These are phyloP conservation scores for Leptinotarsa lineolata DNA, from an alignment of 1,140 invertebrate species.

Conservation along the genomic window DNA sequence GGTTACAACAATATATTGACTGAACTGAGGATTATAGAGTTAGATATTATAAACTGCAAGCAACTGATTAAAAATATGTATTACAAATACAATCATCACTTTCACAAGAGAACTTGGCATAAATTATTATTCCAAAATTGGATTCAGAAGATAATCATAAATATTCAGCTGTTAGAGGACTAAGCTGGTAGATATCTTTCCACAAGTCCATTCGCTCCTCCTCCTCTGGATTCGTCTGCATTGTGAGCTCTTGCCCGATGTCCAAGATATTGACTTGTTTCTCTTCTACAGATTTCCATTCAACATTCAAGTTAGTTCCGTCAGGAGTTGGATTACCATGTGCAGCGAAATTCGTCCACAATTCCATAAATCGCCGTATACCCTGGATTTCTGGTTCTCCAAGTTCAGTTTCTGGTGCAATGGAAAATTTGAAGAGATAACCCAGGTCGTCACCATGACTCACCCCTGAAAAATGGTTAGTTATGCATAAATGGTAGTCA, in stretches of 20 bases:
- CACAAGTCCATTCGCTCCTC: conserved; percentile 35
- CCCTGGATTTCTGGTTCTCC: conserved; percentile 30
- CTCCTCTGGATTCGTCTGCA: conserved; percentile 33
- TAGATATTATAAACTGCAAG: too few relatives aligned
- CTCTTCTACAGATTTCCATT: conserved; percentile 37
- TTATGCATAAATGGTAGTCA: too few relatives aligned
- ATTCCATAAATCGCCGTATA: conserved; percentile 52
- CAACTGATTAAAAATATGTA: too few relatives aligned
- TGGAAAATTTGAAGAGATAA: neutral
- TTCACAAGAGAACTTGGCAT: too few relatives aligned
- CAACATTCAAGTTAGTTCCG: conserved; percentile 31
- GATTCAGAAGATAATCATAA: neutral
- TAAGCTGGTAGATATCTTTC: conserved; percentile 25
- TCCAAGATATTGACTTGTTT: conserved; percentile 35
- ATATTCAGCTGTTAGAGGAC: neutral
- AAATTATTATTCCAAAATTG: too few relatives aligned
- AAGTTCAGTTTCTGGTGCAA: neutral
- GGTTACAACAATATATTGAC: too few relatives aligned
- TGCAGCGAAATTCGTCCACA: conserved; percentile 60
- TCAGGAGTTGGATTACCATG: conserved; percentile 54
- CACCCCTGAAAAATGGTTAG: conserved; percentile 23
- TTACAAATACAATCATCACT: too few relatives aligned
- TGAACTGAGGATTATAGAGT: too few relatives aligned
- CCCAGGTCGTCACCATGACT: conserved; percentile 19
- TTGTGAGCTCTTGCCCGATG: conserved; percentile 20